Base-by-base conservation (phyloP, 2,888 invertebrate species). In the Philereme vetulata region DNA sequence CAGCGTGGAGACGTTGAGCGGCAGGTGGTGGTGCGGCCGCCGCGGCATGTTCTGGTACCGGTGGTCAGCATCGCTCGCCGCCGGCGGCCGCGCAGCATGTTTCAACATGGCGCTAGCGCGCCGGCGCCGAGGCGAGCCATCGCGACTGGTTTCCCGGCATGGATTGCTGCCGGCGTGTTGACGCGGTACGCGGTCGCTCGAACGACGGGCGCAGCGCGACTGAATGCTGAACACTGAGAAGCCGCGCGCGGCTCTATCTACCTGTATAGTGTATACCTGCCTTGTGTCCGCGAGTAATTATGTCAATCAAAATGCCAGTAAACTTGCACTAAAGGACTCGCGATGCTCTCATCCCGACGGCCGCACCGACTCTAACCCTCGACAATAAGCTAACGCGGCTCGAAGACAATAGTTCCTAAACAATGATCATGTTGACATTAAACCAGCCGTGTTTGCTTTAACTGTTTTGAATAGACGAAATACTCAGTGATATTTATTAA, bases 1-100 rank as follows among this genome's bases (percentile, higher is more conserved):
- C 73, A 96, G 84, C 58, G 95, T 94, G 72, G 95, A 93, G 65
- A 94, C 94, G 83, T 95, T 95, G 67, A 95, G 88, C 56, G 95
- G 94, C 72, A 95, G 94, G 74, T 94, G 93, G 78, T 92, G 92
- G 85, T 91, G 92, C 88, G 92, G 92, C 88, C 92, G 92, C 87
- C 93, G 90, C 82, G 92, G 92, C 88, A 92, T 92, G 81, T 92
- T 92, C 81, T 92, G 93, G 85, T 93, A 92, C 73, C 92, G 90
- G 80, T 88, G 91, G 77, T 93, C 93, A 79, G 85, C 90, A 89
- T 90, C 90, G 82, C 82, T 88, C 72, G 88, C 89, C 88, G 90
- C 86, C 81, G 90, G 89, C 90, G 90, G 90, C 90, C 91, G 90
- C 90, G 92, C 93, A 84, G 95, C 95, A 92, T 95, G 95, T 90